Conservation (phyloP, 2,888 invertebrate species). For the Callyntrura guangdongensis region DNA sequence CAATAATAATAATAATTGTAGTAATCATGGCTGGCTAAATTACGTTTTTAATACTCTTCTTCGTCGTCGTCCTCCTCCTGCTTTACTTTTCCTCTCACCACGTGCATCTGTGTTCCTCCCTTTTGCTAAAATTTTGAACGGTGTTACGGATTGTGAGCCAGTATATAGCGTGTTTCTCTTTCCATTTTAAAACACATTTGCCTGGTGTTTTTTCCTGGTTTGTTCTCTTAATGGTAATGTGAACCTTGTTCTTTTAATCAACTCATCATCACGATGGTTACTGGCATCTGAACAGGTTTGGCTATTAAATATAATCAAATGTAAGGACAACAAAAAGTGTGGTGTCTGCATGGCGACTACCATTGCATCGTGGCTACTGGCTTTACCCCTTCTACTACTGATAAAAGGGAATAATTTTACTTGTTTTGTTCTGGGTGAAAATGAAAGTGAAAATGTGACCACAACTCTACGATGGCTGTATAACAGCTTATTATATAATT, state of each 20-base stretch:
- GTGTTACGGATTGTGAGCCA: background rate
- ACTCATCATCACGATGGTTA: slow-evolving; percentile 54
- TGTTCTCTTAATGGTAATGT: slow-evolving; percentile 59
- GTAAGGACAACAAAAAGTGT: slow-evolving; percentile 6
- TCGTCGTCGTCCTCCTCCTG: slow-evolving; percentile 13
- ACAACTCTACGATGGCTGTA: background rate
- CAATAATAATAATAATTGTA: slow-evolving; percentile 18
- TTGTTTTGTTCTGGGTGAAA: background rate
- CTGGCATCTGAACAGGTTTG: slow-evolving; percentile 33
- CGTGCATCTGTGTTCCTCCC: no score
- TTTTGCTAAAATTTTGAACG: background rate
- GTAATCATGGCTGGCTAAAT: slow-evolving; percentile 45
- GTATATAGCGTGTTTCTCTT: background rate
- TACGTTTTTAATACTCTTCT: slow-evolving; percentile 63
- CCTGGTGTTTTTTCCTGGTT: slow-evolving; percentile 1
- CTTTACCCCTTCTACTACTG: background rate
- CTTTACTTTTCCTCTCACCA: background rate
- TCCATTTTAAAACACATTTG: background rate
- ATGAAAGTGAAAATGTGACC: slow-evolving; percentile 51
- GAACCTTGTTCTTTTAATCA: slow-evolving; percentile 63
- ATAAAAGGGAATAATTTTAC: background rate
- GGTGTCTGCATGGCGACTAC: background rate
- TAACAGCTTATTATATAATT: no score
- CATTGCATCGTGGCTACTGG: background rate
- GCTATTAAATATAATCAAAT: slow-evolving; percentile 27